Evolutionary conservation across 1,140 invertebrate genomes (phyloP), one percentile per base, ranked within the genome.

Genomic region (Tribolium castaneum): DNA sequence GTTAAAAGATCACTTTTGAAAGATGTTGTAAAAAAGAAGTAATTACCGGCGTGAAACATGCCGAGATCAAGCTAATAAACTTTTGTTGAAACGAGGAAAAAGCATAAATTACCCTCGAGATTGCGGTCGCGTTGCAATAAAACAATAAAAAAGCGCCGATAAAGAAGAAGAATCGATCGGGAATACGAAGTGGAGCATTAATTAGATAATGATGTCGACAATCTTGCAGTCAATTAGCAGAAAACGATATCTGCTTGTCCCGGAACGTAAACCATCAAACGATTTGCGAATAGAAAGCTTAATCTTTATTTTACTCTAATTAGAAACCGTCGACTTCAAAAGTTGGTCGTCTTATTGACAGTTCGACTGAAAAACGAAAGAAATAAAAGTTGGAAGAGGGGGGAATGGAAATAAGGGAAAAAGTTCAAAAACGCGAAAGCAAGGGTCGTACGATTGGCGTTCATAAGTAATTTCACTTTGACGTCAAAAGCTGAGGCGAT

Each of bases 141-240:
- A 51, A 72, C 70, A 72, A 51, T 54, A 72, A 72, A 56, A 56
- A 72, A 72, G 19, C 7, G 51, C 12, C 9, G 70, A 54, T 39
- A 25, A 25, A 59, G 72, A 22, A 35, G 35, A 16, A 49, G 52
- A 25, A 75, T 70, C 19, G 45, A 50, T 70, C 45, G 50, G 13
- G 16, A 52, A 78, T 50, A 39, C 45, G 14, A 75, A 70, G 70
- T 70, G 59, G 49, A 39, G 72, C 71, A 78, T 78, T 78, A 78
- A 78, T 78, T 75, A 73, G 77, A 78, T 78, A 78, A 78, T 78
- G 77, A 78, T 70, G 73, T 52, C 62, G 73, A 78, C 59, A 78
- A 78, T 78, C 74, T 78, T 73, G 77, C 77, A 78, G 51, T 78
- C 62, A 78, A 78, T 78, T 78, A 78, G 77, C 52, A 70, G 71